Conservation (phyloP, 2,113 vertebrate species). For the Siphamia tubifer region DNA sequence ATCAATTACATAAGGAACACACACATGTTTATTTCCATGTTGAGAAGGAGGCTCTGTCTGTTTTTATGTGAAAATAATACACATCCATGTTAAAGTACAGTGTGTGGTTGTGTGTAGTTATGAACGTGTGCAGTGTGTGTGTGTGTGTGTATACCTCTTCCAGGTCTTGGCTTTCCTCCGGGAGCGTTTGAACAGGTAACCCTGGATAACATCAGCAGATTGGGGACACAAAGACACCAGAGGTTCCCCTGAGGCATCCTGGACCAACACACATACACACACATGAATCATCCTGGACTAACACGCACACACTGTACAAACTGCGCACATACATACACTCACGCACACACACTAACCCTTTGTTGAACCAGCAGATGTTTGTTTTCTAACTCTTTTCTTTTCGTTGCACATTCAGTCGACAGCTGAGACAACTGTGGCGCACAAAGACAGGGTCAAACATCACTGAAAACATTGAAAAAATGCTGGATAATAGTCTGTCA, state of each 20-base stretch:
- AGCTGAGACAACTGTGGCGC: conserved; percentile 69
- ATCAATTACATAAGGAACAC: neutral
- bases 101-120: too few relatives aligned
- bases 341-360: conserved; percentile 52
- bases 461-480: too few relatives aligned
- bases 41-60: too few relatives aligned
- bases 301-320: conserved; percentile 4
- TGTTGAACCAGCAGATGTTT: conserved; percentile 78
- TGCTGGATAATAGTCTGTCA: too few relatives aligned
- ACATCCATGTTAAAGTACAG: too few relatives aligned
- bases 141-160: conserved; percentile 74
- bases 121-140: too few relatives aligned
- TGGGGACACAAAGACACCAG: conserved; percentile 40
- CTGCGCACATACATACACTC: neutral
- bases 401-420: conserved; percentile 55
- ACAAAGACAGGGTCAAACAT: too few relatives aligned
- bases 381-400: conserved; percentile 79
- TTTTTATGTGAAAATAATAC: too few relatives aligned
- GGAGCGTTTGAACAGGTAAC: conserved; percentile 80
- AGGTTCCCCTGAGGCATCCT: conserved; percentile 78
- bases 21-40: too few relatives aligned
- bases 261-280: neutral
- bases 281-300: too few relatives aligned
- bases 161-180: conserved; percentile 77
- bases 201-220: conserved; percentile 65